Evolutionary conservation across 2,888 invertebrate species (phyloP).

Genomic region (Arenicola marina): DNA sequence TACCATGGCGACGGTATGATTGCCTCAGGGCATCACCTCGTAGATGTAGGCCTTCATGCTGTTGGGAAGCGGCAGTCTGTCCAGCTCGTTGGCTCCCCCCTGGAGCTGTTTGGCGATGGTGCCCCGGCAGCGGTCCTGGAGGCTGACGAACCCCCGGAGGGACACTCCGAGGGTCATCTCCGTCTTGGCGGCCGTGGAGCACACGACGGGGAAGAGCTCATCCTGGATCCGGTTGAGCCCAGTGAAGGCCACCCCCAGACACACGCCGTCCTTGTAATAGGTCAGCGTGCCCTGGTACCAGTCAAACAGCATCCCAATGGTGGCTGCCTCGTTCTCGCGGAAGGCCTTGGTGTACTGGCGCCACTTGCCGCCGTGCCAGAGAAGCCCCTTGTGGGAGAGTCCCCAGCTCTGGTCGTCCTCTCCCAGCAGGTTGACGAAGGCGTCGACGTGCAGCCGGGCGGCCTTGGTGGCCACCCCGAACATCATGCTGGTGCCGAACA

Average conservation of each 20-base stretch:
- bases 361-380: constrained; percentile 73
- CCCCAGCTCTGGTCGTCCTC: constrained; percentile 75
- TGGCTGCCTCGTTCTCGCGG: constrained; percentile 72
- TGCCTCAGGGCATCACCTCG: constrained; percentile 64
- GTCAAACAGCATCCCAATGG: constrained; percentile 73
- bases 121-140: constrained; percentile 68
- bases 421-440: constrained; percentile 74
- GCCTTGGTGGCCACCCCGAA: constrained; percentile 71
- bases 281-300: constrained; percentile 70
- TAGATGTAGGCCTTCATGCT: constrained; percentile 67
- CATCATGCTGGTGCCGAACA: constrained; percentile 79
- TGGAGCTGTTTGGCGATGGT: constrained; percentile 67
- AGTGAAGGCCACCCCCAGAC: constrained; percentile 74
- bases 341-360: constrained; percentile 72
- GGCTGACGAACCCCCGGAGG: constrained; percentile 69
- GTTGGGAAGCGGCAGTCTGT: constrained; percentile 67
- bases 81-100: constrained; percentile 65
- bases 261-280: constrained; percentile 73
- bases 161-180: constrained; percentile 71
- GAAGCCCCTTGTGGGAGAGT: constrained; percentile 73
- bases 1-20: too few species aligned
- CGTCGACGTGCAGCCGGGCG: constrained; percentile 70
- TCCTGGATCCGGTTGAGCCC: constrained; percentile 68
- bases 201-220: constrained; percentile 72
- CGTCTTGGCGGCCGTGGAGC: constrained; percentile 77